Evolutionary conservation across 2,888 invertebrate species (phyloP), one percentile per base, ranked within the genome.

Genomic region (Parnassius smintheus): DNA sequence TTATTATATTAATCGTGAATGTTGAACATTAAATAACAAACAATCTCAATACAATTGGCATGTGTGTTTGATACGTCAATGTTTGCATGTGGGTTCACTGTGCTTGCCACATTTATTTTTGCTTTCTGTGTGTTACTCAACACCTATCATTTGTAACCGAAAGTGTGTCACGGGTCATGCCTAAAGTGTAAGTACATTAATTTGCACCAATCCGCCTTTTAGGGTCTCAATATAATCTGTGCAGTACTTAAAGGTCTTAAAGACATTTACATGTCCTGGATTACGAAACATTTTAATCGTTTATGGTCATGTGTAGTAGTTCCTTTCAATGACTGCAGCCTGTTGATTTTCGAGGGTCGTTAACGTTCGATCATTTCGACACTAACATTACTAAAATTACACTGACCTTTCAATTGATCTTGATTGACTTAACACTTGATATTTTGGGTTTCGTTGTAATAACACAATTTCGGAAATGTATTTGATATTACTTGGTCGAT

Each of bases 41-140:
- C 75, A 70, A 74, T 71, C 69, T 70, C 66, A 71, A 69, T 65
- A 71, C 69, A 68, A 76, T 78, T 80, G 79, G 75, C 71, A 70
- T 73, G 71, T 69, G 73, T 75, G 62, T 66, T 68, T 60, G 51
- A 66, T 66, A 72, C 76, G 76, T 79, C 81, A 72, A 73, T 79
- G 74, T 86, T 88, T 88, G 90, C 88, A 88, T 88, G 87, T 81
- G 77, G 82, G 81, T 85, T 84, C 78, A 77, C 76, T 78, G 77
- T 77, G 79, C 78, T 78, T 78, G 70, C 62, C 67, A 69, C 65
- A 72, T 69, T 72, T 69, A 62, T 72, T 72, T 74, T 71, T 41
- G 77, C 76, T 78, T 75, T 75, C 74, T 66, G 70, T 78, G 71
- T 78, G 73, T 74, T 67, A 72, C 69, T 65, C 64, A 58, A 49